A percentile compares a stretch with the other conserved stretches of the same genome.
Evolutionary conservation across 2,888 invertebrate species (phyloP).

Genomic region (Eupithecia subumbrata): DNA sequence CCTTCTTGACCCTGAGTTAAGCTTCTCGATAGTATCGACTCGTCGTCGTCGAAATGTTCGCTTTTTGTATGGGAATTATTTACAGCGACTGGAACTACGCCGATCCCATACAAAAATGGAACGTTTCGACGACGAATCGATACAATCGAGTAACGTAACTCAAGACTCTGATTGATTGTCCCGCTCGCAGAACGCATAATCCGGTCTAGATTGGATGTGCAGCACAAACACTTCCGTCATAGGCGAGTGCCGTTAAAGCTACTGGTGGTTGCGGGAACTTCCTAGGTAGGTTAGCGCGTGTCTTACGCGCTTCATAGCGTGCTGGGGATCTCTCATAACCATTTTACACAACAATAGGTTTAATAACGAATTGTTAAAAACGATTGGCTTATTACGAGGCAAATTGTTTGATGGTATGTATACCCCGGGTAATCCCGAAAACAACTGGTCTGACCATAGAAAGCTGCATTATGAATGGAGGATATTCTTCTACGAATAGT

Average conservation of each 20-base stretch:
- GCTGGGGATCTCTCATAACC: background rate
- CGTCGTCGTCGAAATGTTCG: no score
- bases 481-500: no score
- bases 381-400: background rate
- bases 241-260: conserved; percentile 51
- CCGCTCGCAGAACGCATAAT: conserved; percentile 8
- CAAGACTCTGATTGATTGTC: background rate
- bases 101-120: background rate
- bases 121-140: background rate
- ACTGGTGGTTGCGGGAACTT: conserved; percentile 38
- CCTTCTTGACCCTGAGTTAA: no score
- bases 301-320: conserved; percentile 2
- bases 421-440: background rate
- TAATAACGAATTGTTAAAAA: background rate
- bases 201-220: conserved; percentile 22
- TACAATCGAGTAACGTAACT: background rate
- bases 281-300: conserved; percentile 39
- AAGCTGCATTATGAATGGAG: no score
- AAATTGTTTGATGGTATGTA: background rate
- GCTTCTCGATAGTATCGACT: no score
- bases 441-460: no score
- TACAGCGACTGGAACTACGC: no score
- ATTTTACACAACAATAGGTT: conserved; percentile 2
- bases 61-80: no score
- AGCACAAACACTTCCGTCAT: conserved; percentile 52